Conservation (phyloP, 2,113 vertebrate genomes). For the Eolophus roseicapilla region DNA sequence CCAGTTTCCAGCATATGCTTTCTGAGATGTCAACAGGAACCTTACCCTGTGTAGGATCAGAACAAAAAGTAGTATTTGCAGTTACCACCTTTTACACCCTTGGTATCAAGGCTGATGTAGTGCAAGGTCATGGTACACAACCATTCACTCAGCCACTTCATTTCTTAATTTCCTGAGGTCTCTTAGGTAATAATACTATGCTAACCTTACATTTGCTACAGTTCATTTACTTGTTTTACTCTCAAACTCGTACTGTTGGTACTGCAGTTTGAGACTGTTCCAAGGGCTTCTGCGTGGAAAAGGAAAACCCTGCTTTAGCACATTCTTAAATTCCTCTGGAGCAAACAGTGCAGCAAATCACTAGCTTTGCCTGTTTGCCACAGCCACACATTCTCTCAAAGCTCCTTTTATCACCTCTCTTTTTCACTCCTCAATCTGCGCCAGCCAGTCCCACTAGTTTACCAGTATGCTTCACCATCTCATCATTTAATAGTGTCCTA, state of each 20-base stretch:
- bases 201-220: neutral
- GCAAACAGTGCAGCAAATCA: neutral
- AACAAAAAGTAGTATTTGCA: neutral
- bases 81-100: neutral
- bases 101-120: neutral
- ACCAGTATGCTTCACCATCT: neutral
- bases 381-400: fast-evolving
- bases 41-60: neutral
- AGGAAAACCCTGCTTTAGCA: neutral
- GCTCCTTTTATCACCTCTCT: neutral
- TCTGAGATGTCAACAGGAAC: neutral
- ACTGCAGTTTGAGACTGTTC: neutral
- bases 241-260: neutral
- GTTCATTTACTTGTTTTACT: neutral
- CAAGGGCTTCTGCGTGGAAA: neutral
- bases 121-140: neutral
- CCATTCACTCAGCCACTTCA: neutral
- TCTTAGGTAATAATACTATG: neutral
- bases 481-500: neutral
- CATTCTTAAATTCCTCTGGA: neutral
- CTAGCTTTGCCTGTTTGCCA: neutral
- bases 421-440: neutral
- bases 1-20: neutral
- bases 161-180: neutral
- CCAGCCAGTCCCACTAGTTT: neutral